phyloP scores from a whole-genome alignment of 1,140 invertebrate species.

The Streblospio benedicti region DNA sequence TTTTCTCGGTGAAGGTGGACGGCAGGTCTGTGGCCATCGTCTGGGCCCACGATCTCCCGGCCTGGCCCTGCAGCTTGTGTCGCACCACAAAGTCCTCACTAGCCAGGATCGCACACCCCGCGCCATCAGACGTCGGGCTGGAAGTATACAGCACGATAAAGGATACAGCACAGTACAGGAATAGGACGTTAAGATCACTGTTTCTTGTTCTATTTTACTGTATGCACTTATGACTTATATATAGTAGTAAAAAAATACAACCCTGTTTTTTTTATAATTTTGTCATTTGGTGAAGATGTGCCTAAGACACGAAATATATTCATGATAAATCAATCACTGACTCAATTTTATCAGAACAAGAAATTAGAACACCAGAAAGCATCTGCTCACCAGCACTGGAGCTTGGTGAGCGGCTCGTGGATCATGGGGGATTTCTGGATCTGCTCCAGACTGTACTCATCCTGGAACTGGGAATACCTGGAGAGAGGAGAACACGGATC shows the following conservation, averaged over 20 bases:
- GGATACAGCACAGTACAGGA: too few relatives aligned
- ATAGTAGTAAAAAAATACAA: too few relatives aligned
- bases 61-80: slow-evolving; percentile 66
- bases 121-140: slow-evolving; percentile 86
- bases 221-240: too few relatives aligned
- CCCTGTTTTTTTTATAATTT: too few relatives aligned
- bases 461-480: slow-evolving; percentile 81
- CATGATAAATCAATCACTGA: too few relatives aligned
- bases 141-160: slow-evolving; percentile 9
- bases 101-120: slow-evolving; percentile 80
- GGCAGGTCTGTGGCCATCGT: slow-evolving; percentile 89
- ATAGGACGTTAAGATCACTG: too few relatives aligned
- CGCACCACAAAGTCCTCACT: slow-evolving; percentile 81
- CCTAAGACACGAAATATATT: too few relatives aligned
- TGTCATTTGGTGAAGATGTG: too few relatives aligned
- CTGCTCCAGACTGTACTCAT: slow-evolving; percentile 80
- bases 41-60: slow-evolving; percentile 86
- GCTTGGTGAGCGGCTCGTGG: slow-evolving; percentile 81
- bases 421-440: slow-evolving; percentile 76
- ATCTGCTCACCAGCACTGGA: slow-evolving; percentile 71
- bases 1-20: slow-evolving; percentile 73
- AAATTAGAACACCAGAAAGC: too few relatives aligned
- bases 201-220: too few relatives aligned
- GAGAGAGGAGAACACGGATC: slow-evolving; percentile 17
- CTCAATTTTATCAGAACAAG: too few relatives aligned